Percentiles rank a stretch among this genome's conserved stretches.
Conservation (phyloP, 2,888 invertebrate species). For the Ophion ellenae region DNA sequence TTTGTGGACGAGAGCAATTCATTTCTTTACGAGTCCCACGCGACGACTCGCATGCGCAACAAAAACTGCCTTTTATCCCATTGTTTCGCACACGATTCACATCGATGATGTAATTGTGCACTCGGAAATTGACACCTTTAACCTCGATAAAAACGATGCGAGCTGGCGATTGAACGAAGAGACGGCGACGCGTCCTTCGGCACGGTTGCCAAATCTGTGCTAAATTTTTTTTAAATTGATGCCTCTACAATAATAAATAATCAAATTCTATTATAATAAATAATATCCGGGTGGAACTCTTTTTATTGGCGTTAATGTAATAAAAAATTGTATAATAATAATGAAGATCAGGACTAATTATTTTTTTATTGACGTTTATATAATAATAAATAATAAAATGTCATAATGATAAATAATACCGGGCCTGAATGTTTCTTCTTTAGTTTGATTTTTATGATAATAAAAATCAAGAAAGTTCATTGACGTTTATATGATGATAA, state of each 20-base stretch:
- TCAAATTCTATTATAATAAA: not conserved
- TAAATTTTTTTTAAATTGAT: not conserved
- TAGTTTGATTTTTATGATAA: no score
- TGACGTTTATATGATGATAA: not conserved
- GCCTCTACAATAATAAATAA: not conserved
- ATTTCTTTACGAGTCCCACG: slow-evolving; percentile 51
- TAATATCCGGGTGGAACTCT: no score
- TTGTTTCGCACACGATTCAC: slow-evolving; percentile 18
- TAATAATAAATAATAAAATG: no score
- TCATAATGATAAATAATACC: no score
- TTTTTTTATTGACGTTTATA: no score
- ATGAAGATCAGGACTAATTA: no score
- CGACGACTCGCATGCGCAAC: slow-evolving; percentile 38
- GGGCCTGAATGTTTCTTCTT: no score
- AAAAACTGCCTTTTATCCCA: slow-evolving; percentile 27
- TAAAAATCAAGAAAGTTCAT: no score
- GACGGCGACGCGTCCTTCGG: not conserved
- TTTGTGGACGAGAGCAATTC: slow-evolving; percentile 54
- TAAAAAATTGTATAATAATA: no score
- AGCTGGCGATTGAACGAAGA: slow-evolving; percentile 6
- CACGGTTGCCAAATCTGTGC: no score
- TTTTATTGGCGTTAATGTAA: no score
- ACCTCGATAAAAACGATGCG: slow-evolving; percentile 11
- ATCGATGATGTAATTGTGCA: slow-evolving; percentile 42
- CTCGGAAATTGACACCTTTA: slow-evolving; percentile 41